phyloP scores from a whole-genome alignment of 30 jellyfish, hydroid and myxozoan species.

The Morbakka virulenta region DNA sequence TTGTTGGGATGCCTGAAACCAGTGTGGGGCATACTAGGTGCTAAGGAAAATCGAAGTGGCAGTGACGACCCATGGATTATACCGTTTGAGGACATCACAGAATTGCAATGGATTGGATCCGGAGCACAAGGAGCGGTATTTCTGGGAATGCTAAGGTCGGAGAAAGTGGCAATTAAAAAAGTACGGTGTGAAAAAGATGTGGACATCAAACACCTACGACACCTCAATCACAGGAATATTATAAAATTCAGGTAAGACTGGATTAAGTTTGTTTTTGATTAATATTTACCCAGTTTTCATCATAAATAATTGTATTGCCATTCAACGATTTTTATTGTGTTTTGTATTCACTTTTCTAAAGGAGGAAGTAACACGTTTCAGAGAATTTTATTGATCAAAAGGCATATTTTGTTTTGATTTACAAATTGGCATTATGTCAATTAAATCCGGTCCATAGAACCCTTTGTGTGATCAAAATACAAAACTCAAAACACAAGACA shows the following conservation, averaged over 20 bases:
- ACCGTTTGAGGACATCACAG: slow-evolving; percentile 82
- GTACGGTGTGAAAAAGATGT: slow-evolving; percentile 81
- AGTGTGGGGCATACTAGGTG: slow-evolving; percentile 49
- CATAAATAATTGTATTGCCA: no score
- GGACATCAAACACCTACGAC: slow-evolving; percentile 71
- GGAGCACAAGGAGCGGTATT: slow-evolving; percentile 99
- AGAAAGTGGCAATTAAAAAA: slow-evolving; percentile 93
- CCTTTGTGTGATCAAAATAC: no score
- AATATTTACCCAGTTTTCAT: no score
- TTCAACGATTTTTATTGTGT: background rate
- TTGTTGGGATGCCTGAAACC: slow-evolving; percentile 62
- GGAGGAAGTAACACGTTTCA: background rate
- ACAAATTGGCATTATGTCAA: no score
- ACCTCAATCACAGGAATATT: slow-evolving; percentile 81
- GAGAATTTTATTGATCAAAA: no score
- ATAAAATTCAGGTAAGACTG: slow-evolving; percentile 91
- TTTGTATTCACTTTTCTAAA: background rate
- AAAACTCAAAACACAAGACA: no score
- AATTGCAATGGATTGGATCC: slow-evolving; percentile 91
- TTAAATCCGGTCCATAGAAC: no score
- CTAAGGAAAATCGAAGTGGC: slow-evolving; percentile 3
- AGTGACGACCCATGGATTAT: slow-evolving; percentile 80
- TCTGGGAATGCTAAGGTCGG: slow-evolving; percentile 70
- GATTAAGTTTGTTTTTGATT: no score
- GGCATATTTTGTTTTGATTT: no score